These are phyloP conservation scores for Calameuta idolon DNA, from an alignment of 2,888 invertebrate species.

Conservation along the genomic window DNA sequence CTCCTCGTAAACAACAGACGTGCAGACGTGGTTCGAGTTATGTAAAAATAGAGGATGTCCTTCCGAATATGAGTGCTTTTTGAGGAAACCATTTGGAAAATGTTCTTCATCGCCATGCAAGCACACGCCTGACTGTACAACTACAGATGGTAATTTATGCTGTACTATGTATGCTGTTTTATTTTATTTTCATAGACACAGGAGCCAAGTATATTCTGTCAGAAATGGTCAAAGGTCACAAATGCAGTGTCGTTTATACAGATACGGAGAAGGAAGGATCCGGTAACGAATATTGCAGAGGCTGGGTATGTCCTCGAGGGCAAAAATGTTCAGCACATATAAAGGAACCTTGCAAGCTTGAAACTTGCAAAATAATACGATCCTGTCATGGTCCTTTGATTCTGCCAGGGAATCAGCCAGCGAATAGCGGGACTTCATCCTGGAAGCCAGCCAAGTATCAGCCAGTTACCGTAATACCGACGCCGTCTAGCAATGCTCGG, in stretches of 20 bases:
- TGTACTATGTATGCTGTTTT: background rate
- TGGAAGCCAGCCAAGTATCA: background rate
- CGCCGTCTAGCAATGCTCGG: background rate
- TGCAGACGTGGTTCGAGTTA: constrained; percentile 39
- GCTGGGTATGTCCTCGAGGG: constrained; percentile 54
- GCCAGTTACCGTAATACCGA: background rate
- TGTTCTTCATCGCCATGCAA: constrained; percentile 42
- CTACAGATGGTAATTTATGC: constrained; percentile 33
- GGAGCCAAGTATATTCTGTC: too few species aligned
- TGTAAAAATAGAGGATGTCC: constrained; percentile 50
- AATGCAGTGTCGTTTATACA: background rate
- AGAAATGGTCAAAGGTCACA: too few species aligned
- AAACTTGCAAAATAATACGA: constrained; percentile 40
- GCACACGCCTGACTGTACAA: constrained; percentile 48
- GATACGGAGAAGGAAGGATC: background rate
- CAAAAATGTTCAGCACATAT: constrained; percentile 40
- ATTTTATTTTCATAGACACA: too few species aligned
- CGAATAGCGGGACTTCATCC: background rate
- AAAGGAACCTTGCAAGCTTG: constrained; percentile 33
- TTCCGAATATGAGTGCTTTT: constrained; percentile 54
- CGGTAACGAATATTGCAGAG: constrained; percentile 42
- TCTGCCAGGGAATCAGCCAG: background rate
- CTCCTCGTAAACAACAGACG: constrained; percentile 36
- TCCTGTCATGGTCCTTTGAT: constrained; percentile 36
- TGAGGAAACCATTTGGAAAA: constrained; percentile 41